These are phyloP conservation scores for Drosophila mercatorum DNA, from an alignment of 2,888 invertebrate species.

Conservation along the genomic window DNA sequence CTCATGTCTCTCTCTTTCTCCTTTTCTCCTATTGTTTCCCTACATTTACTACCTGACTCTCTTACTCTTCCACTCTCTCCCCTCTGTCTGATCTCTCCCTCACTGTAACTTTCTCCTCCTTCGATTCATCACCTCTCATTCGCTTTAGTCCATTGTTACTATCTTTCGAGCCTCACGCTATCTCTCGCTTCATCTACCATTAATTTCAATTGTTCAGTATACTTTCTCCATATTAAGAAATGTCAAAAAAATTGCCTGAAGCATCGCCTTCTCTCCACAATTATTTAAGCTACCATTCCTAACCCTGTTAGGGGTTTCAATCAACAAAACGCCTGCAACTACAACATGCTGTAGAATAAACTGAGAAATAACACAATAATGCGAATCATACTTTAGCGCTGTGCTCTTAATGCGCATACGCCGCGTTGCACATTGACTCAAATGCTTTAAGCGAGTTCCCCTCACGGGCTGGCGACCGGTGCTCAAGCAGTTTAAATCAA, in stretches of 20 bases:
- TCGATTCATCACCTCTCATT: too few species aligned
- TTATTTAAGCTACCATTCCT: too few species aligned
- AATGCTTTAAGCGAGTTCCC: conserved; percentile 24
- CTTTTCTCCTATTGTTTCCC: too few species aligned
- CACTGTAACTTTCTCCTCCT: too few species aligned
- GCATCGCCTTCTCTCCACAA: too few species aligned
- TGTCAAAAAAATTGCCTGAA: background rate
- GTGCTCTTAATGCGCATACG: conserved; percentile 37
- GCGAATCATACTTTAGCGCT: conserved; percentile 9
- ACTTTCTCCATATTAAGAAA: background rate
- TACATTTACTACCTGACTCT: too few species aligned
- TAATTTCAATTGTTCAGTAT: background rate
- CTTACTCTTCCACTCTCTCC: too few species aligned
- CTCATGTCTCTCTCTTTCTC: too few species aligned
- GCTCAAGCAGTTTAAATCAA: conserved; percentile 48
- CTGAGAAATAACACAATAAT: background rate
- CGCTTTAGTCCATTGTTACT: too few species aligned
- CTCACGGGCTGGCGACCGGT: background rate
- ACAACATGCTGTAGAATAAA: background rate
- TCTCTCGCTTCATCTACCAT: background rate
- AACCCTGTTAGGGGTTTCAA: background rate
- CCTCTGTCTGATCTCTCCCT: too few species aligned
- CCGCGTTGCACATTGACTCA: conserved; percentile 32
- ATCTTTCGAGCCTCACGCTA: background rate
- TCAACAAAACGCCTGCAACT: background rate